Evolutionary conservation across 2,888 invertebrate species (phyloP).

Genomic region (Monochamus alternatus): DNA sequence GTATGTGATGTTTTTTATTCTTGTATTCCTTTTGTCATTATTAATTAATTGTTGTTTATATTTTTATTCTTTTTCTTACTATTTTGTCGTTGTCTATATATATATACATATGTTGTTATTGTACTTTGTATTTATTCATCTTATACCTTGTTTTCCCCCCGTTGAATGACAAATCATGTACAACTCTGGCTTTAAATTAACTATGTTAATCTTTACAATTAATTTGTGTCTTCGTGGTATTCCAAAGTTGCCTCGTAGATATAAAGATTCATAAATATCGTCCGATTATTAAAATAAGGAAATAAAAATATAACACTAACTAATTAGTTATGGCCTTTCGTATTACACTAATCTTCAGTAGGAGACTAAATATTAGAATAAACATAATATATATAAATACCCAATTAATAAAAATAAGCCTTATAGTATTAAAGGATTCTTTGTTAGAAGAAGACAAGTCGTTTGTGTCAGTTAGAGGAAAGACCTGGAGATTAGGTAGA

Average conservation of each 20-base stretch:
- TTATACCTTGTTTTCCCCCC: neutral
- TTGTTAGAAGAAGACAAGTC: constrained; percentile 24
- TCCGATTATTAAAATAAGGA: constrained; percentile 15
- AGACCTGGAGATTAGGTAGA: constrained; percentile 23
- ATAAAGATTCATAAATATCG: neutral
- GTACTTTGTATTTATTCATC: neutral
- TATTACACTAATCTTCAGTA: constrained; percentile 23
- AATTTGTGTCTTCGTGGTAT: neutral
- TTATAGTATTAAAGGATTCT: constrained; percentile 25
- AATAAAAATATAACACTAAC: constrained; percentile 23
- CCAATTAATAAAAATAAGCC: constrained; percentile 35
- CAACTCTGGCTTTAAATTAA: neutral
- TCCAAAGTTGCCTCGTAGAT: constrained; percentile 1
- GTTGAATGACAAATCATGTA: neutral
- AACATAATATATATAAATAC: constrained; percentile 32
- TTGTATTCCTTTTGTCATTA: too few species aligned
- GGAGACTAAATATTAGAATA: constrained; percentile 27
- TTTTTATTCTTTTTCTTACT: too few species aligned
- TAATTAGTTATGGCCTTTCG: constrained; percentile 23
- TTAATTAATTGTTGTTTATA: too few species aligned
- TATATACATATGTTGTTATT: too few species aligned
- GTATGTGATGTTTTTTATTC: too few species aligned
- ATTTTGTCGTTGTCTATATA: too few species aligned
- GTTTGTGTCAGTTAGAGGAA: constrained; percentile 22
- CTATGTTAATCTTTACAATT: neutral